Base-by-base conservation (phyloP, 2,888 invertebrate genomes). In the Parapristionchus giblindavisi region DNA sequence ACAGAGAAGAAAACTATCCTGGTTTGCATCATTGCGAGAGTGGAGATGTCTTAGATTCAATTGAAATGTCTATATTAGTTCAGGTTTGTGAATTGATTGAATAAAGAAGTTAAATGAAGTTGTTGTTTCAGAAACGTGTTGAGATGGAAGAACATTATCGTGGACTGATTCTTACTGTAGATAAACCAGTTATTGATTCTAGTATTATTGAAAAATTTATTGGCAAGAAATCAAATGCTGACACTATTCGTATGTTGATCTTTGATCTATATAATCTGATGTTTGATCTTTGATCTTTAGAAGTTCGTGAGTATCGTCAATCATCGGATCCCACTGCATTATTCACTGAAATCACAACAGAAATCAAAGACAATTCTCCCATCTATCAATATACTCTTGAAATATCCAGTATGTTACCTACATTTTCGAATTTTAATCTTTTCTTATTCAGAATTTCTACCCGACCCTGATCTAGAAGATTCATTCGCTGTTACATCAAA, bases 141-240 rank as follows among this genome's bases (percentile, higher is more conserved):
- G 86, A 86, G 72, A 79, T 83, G 29, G 85, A 84, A 48, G 84
- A 84, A 78, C 83, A 85, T 76, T 84, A 80, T 48, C 79, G 79
- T 56, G 68, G 79, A 43, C 71, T 82, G 27, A 79, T 83, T 65
- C 63, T 84, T 14, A 79, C 80, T 61, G 78, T 80, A 1, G 78
- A 77, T 36, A 84, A 84, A 72, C 82, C 82, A 21, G 38, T 82
- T 36, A 77, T 77, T 32, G 63, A 56, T 24, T 3, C 52, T 14
- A 24, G 24, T 3, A 32, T 58, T 2, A n/a, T 71, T 6, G 34
- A 71, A 8, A 48, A 48, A 21, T 58, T 58, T 58, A 21, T 5
- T 1, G 68, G 32, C n/a, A 36, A 43, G 29, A 71, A n/a, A 3
- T 11, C 51, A 1, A 56, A 21, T 3, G 32, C 17, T 11, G 71